Conservation (phyloP, 2,888 invertebrate species). For the Anarsia innoxiella region DNA sequence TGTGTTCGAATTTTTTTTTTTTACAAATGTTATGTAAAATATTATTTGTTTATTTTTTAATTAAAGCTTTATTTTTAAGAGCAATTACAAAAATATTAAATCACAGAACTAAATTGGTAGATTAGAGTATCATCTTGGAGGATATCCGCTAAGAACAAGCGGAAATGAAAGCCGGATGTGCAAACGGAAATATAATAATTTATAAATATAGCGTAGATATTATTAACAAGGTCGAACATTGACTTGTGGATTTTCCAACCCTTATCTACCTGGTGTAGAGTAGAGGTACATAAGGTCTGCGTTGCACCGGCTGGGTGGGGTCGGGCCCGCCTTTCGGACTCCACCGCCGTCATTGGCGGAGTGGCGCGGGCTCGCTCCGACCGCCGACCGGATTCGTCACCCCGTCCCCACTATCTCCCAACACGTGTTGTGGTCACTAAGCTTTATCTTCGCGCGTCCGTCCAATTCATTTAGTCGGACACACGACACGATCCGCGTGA, state of each 20-base stretch:
- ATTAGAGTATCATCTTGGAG: too few species aligned
- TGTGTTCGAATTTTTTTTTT: too few species aligned
- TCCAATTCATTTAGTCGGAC: constrained; percentile 65
- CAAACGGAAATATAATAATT: background rate
- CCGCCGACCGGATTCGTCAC: constrained; percentile 48
- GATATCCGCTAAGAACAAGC: too few species aligned
- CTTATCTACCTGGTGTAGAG: constrained; percentile 42
- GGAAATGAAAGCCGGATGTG: constrained; percentile 2
- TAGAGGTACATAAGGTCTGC: constrained; percentile 39
- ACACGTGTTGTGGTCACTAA: constrained; percentile 47
- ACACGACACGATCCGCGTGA: constrained; percentile 63
- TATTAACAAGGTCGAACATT: constrained; percentile 6
- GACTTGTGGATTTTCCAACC: constrained; percentile 27
- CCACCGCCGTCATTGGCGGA: constrained; percentile 43
- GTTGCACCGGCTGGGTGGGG: constrained; percentile 43
- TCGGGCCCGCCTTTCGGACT: constrained; percentile 38
- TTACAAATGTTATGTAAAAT: too few species aligned
- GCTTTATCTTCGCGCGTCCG: constrained; percentile 66
- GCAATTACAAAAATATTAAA: too few species aligned
- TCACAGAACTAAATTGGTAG: too few species aligned
- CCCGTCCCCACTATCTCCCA: constrained; percentile 40
- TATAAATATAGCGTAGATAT: too few species aligned
- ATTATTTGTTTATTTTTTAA: too few species aligned
- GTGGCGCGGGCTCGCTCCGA: constrained; percentile 31
- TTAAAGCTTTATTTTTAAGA: too few species aligned